Percentiles rank a stretch among this genome's conserved stretches.
These are phyloP conservation scores for Drosophila nr. fundita DNA, from an alignment of 2,888 invertebrate species.

Conservation along the genomic window DNA sequence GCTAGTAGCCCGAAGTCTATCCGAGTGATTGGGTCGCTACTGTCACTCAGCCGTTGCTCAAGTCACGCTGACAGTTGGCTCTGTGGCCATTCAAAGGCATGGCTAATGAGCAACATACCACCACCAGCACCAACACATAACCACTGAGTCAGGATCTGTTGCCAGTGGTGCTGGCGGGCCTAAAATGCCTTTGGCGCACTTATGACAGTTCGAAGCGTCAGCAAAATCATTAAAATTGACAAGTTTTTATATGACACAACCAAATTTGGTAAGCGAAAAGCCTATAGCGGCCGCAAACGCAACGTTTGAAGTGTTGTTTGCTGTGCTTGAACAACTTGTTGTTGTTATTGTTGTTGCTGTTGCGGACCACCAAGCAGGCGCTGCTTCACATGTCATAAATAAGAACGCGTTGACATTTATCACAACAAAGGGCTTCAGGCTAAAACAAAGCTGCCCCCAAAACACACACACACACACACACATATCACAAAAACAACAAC, in stretches of 20 bases:
- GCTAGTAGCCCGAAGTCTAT: slow-evolving; percentile 22
- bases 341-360: slow-evolving; percentile 46
- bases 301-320: slow-evolving; percentile 73
- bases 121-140: slow-evolving; percentile 7
- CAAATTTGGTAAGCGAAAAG: slow-evolving; percentile 76
- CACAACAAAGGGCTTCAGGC: slow-evolving; percentile 81
- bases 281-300: slow-evolving; percentile 47
- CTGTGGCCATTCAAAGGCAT: slow-evolving; percentile 63
- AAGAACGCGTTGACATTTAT: slow-evolving; percentile 85
- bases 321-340: slow-evolving; percentile 64
- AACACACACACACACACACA: slow-evolving; percentile 8
- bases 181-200: slow-evolving; percentile 78
- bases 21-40: slow-evolving; percentile 50
- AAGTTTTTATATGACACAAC: slow-evolving; percentile 75
- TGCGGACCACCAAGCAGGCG: slow-evolving; percentile 71
- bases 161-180: slow-evolving; percentile 34
- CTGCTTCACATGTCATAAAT: slow-evolving; percentile 84
- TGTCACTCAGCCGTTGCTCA: slow-evolving; percentile 56
- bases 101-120: slow-evolving; percentile 70
- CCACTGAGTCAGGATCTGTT: slow-evolving; percentile 36
- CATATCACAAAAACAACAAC: slow-evolving; percentile 5
- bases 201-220: slow-evolving; percentile 82
- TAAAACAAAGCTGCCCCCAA: slow-evolving; percentile 43
- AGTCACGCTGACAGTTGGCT: slow-evolving; percentile 57
- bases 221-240: slow-evolving; percentile 83